These are phyloP conservation scores for Pomacea maculata DNA, from an alignment of 1,140 invertebrate species.

Conservation along the genomic window DNA sequence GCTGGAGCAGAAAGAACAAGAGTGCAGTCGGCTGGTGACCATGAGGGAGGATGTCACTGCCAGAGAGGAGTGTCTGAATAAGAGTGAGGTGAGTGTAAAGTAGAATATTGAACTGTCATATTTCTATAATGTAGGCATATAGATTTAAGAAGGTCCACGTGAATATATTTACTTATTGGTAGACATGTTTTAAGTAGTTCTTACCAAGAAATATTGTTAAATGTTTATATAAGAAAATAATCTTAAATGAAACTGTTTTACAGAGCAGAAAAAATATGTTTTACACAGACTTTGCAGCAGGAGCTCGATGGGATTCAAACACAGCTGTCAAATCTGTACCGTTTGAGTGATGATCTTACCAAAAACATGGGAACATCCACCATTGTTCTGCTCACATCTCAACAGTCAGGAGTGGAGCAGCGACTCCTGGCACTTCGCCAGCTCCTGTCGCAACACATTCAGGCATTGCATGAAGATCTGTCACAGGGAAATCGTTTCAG, in stretches of 20 bases:
- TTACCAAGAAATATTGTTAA: no score
- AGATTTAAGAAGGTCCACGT: no score
- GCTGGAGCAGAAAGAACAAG: slow-evolving; percentile 53
- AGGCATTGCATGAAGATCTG: slow-evolving; percentile 49
- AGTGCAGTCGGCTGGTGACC: slow-evolving; percentile 44
- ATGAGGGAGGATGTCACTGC: slow-evolving; percentile 34
- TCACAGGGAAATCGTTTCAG: slow-evolving; percentile 47
- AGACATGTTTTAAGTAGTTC: neutral
- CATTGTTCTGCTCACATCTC: slow-evolving; percentile 52
- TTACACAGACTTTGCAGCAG: slow-evolving; percentile 42
- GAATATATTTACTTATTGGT: neutral
- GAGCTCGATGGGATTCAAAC: slow-evolving; percentile 53
- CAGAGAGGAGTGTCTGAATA: slow-evolving; percentile 42
- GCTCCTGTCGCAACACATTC: slow-evolving; percentile 44
- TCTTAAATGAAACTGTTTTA: neutral
- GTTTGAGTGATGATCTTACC: slow-evolving; percentile 52
- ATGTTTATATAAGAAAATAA: neutral
- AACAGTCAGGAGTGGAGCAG: slow-evolving; percentile 50
- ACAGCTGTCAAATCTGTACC: slow-evolving; percentile 46
- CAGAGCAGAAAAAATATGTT: no score
- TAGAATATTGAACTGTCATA: neutral
- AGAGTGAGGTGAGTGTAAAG: slow-evolving; percentile 45
- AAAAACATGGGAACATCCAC: slow-evolving; percentile 57
- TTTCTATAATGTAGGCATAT: neutral
- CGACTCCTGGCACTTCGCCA: slow-evolving; percentile 51